Conservation (phyloP, 2,113 vertebrate genomes). For the Myiagra hebetior region DNA sequence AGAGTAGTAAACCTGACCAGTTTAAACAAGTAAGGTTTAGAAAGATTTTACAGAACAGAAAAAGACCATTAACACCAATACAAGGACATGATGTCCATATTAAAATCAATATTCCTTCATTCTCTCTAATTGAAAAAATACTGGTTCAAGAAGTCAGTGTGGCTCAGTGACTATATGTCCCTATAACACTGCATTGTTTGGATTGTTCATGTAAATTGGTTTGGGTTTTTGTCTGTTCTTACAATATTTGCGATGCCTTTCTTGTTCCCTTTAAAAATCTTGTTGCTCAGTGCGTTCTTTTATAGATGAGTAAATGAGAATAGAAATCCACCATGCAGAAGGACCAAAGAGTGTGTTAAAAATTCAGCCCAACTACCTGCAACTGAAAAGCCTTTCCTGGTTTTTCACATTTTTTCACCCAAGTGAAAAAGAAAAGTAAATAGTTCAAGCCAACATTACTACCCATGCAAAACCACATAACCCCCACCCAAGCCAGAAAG, state of each 20-base stretch:
- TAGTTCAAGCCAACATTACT: accelerated
- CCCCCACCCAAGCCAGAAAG: neutral
- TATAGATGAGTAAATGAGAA: neutral
- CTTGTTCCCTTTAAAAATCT: neutral
- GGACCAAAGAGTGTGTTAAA: neutral
- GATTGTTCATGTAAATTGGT: neutral
- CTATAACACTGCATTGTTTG: neutral
- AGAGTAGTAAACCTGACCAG: neutral
- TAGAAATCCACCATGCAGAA: neutral
- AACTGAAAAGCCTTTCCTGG: neutral
- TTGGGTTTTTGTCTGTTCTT: neutral
- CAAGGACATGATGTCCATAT: neutral
- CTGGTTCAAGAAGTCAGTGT: neutral
- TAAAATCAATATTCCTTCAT: neutral
- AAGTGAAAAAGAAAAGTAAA: neutral
- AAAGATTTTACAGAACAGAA: neutral
- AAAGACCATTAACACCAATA: neutral
- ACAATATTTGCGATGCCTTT: neutral
- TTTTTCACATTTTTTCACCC: neutral
- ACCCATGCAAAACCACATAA: neutral
- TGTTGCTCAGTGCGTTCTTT: neutral
- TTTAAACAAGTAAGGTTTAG: neutral
- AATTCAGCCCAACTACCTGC: neutral
- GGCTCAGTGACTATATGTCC: neutral
- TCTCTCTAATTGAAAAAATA: neutral